These are phyloP conservation scores for Leptothorax acervorum DNA, from an alignment of 2,888 invertebrate species.

Conservation along the genomic window DNA sequence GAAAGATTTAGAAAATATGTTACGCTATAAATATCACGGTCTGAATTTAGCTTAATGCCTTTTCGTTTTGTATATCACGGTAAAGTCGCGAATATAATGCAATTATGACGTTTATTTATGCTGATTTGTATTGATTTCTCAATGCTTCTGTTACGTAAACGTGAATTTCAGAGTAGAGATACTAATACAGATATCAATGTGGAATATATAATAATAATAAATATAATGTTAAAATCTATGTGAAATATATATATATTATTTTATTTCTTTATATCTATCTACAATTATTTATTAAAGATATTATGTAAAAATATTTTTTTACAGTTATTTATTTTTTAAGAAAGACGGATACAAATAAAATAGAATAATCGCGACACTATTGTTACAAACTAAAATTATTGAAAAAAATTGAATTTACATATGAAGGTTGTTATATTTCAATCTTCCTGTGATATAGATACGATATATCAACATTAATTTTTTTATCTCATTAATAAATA, in stretches of 20 bases:
- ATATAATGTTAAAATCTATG: neutral
- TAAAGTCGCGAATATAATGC: neutral
- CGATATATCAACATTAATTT: neutral
- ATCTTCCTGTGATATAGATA: neutral
- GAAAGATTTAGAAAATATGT: slow-evolving; percentile 31
- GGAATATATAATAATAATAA: neutral
- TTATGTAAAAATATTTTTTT: neutral
- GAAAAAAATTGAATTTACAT: neutral
- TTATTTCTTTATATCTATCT: neutral
- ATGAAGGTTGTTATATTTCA: neutral
- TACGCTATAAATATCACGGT: slow-evolving; percentile 15
- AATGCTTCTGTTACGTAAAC: neutral
- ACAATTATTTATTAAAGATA: neutral
- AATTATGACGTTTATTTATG: slow-evolving; percentile 18
- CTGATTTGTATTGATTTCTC: slow-evolving; percentile 9
- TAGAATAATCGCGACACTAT: neutral
- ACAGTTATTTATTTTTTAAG: neutral
- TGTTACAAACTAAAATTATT: neutral
- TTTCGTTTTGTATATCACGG: slow-evolving; percentile 1
- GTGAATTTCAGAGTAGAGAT: neutral
- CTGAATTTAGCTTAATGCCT: slow-evolving; percentile 10
- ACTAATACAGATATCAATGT: neutral
- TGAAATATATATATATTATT: neutral
- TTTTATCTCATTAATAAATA: neutral
- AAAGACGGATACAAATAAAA: neutral